Evolutionary conservation across 2,797 vertebrate species (phyloP).

Genomic region (Trichosurus vulpecula): DNA sequence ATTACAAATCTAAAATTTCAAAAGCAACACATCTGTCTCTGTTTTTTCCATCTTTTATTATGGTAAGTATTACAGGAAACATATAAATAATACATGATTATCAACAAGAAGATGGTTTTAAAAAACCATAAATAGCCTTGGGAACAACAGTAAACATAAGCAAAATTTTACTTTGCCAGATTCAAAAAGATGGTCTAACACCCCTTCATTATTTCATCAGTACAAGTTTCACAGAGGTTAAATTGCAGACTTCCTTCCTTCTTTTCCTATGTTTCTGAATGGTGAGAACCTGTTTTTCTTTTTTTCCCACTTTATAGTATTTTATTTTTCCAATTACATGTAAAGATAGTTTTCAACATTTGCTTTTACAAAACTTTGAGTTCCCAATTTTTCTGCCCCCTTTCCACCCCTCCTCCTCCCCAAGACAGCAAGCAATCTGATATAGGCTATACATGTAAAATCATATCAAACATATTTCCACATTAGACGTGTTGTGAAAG

Average conservation of each 20-base stretch:
- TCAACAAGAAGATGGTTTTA: background rate
- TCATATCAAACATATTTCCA: no score
- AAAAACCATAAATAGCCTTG: background rate
- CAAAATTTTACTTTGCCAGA: background rate
- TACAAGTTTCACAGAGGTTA: background rate
- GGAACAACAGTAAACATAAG: background rate
- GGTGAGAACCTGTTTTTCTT: background rate
- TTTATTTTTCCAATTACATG: no score
- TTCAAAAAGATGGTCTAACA: background rate
- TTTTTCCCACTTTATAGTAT: no score
- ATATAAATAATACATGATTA: background rate
- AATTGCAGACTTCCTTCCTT: background rate
- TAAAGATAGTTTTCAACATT: no score
- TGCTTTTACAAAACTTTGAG: no score
- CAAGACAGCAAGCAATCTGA: no score
- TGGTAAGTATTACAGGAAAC: background rate
- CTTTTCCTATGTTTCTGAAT: background rate
- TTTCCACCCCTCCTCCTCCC: no score
- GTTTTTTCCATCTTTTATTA: background rate
- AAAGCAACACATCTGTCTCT: background rate
- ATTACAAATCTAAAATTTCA: background rate
- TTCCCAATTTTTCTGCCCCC: no score
- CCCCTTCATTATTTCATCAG: background rate
- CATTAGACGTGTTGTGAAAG: no score
- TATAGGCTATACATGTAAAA: no score